Conservation (phyloP, 2,888 invertebrate species). For the Apodemia mormo region DNA sequence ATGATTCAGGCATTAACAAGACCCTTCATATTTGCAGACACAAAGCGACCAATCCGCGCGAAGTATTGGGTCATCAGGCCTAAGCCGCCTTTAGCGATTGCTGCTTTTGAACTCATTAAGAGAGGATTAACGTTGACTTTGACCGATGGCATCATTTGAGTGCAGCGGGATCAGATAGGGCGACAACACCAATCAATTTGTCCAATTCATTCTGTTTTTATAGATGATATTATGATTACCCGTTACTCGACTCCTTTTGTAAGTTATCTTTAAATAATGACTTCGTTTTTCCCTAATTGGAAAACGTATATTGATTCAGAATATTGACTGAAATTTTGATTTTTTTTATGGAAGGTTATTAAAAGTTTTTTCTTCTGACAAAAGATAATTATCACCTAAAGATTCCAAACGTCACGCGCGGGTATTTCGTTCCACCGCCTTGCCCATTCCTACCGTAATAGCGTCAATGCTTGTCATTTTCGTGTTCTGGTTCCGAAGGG, state of each 20-base stretch:
- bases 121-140: slow-evolving; percentile 72
- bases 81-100: slow-evolving; percentile 59
- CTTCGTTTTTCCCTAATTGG: background rate
- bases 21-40: slow-evolving; percentile 14
- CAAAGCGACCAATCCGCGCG: slow-evolving; percentile 16
- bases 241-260: background rate
- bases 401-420: no score
- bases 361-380: no score
- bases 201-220: slow-evolving; percentile 48
- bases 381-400: no score
- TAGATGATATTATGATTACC: slow-evolving; percentile 5
- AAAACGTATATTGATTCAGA: no score
- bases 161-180: slow-evolving; percentile 53
- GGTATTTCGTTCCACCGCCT: no score
- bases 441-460: no score
- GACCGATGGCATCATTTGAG: slow-evolving; percentile 65
- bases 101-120: slow-evolving; percentile 74
- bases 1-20: slow-evolving; percentile 2
- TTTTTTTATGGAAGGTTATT: no score
- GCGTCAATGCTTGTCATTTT: no score
- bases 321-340: background rate
- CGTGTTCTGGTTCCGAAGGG: no score
- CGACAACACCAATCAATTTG: slow-evolving; percentile 57
- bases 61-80: slow-evolving; percentile 40
- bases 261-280: background rate